These are phyloP conservation scores for Glaucopsyche alexis DNA, from an alignment of 2,888 invertebrate genomes.

Conservation along the genomic window DNA sequence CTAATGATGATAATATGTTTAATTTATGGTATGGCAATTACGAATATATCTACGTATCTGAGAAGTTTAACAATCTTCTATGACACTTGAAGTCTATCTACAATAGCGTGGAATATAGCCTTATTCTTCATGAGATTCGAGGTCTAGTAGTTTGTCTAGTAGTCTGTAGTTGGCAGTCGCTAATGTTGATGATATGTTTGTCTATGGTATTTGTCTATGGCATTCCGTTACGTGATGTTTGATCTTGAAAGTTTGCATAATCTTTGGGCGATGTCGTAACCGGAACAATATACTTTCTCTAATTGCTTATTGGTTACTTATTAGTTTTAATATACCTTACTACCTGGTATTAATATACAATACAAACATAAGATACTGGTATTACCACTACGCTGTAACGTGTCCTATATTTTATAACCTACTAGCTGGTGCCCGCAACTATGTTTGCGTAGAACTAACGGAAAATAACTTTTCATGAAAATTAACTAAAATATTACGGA, in stretches of 20 bases:
- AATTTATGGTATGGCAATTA: too few relatives aligned
- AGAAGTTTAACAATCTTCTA: too few relatives aligned
- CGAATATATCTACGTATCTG: too few relatives aligned
- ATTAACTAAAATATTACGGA: too few relatives aligned
- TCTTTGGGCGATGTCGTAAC: constrained; percentile 40
- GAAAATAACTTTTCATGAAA: too few relatives aligned
- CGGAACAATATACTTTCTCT: constrained; percentile 36
- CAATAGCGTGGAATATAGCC: too few relatives aligned
- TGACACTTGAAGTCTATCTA: too few relatives aligned
- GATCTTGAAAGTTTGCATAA: constrained; percentile 47
- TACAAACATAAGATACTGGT: neutral
- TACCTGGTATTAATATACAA: neutral
- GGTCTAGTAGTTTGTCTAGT: too few relatives aligned
- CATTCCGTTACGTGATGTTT: constrained; percentile 41
- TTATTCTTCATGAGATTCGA: too few relatives aligned
- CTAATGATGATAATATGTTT: too few relatives aligned
- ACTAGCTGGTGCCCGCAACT: neutral
- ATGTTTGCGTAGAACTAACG: neutral
- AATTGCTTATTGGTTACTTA: constrained; percentile 23
- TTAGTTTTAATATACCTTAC: constrained; percentile 14
- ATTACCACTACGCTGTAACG: neutral
- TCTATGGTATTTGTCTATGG: constrained; percentile 26
- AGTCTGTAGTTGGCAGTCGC: too few relatives aligned
- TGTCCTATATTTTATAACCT: neutral
- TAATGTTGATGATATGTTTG: neutral